Percentiles rank a stretch among this genome's conserved stretches.
Evolutionary conservation across 2,797 vertebrate genomes (phyloP).

Genomic region (Crypturellus tataupa): DNA sequence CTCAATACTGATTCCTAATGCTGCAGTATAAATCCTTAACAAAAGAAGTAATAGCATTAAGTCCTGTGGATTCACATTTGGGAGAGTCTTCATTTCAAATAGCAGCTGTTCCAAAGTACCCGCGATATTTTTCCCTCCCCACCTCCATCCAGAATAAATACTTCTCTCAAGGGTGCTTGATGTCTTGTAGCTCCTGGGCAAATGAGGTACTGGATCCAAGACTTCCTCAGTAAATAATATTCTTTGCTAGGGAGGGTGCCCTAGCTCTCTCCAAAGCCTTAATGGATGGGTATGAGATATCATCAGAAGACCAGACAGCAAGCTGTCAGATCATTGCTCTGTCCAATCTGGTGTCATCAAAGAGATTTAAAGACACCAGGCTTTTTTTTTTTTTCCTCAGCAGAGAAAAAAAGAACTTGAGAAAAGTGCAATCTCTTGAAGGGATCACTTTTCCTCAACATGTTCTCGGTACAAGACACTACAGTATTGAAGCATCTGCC

Average conservation of each 20-base stretch:
- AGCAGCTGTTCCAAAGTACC: background rate
- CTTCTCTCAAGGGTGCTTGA: background rate
- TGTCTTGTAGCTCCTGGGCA: background rate
- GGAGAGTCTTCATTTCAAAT: background rate
- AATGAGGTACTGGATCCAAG: background rate
- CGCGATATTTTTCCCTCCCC: background rate
- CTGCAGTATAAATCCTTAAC: background rate
- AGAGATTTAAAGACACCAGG: background rate
- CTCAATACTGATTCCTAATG: background rate
- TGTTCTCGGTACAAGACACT: fast-evolving
- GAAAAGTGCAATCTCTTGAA: background rate
- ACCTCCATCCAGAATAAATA: background rate
- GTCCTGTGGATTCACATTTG: background rate
- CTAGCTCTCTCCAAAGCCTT: background rate
- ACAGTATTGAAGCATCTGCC: background rate
- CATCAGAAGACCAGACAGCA: background rate
- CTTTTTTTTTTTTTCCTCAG: background rate
- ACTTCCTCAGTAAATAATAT: background rate
- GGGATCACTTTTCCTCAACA: background rate
- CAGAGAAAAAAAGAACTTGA: background rate
- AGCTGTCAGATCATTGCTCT: background rate
- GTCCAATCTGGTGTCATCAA: background rate
- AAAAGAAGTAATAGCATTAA: background rate
- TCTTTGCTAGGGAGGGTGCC: background rate
- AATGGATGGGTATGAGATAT: background rate